A percentile compares a stretch with the other conserved stretches of the same genome.
Conservation (phyloP, 2,888 invertebrate genomes). For the Drosophila hamatofila region DNA sequence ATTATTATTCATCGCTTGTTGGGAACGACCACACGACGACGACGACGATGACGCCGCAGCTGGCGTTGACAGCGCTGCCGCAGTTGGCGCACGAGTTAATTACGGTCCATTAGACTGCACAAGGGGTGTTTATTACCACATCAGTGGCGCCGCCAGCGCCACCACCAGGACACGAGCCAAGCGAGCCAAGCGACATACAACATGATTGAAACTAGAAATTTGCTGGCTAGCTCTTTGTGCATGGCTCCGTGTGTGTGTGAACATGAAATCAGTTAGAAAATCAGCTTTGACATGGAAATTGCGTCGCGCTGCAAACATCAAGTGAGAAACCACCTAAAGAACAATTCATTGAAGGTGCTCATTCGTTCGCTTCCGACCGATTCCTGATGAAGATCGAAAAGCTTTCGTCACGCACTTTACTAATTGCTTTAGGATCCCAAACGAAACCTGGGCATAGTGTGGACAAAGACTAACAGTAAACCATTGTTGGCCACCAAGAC, state of each 20-base stretch:
- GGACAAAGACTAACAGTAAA: slow-evolving; percentile 52
- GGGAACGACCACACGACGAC: slow-evolving; percentile 38
- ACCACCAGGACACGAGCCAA: slow-evolving; percentile 54
- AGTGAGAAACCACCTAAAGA: slow-evolving; percentile 42
- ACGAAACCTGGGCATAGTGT: slow-evolving; percentile 16
- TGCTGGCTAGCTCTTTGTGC: slow-evolving; percentile 8
- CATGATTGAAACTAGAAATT: slow-evolving; percentile 61
- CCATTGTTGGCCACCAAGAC: slow-evolving; percentile 27
- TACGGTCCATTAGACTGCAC: slow-evolving; percentile 82
- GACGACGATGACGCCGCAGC: slow-evolving; percentile 21
- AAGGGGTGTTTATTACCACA: slow-evolving; percentile 82
- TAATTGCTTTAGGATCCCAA: slow-evolving; percentile 33
- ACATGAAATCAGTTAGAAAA: slow-evolving; percentile 81
- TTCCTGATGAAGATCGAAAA: slow-evolving; percentile 8
- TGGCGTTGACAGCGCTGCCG: slow-evolving; percentile 40
- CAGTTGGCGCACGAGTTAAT: slow-evolving; percentile 76
- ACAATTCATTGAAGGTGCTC: slow-evolving; percentile 27
- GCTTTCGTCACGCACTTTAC: slow-evolving; percentile 54
- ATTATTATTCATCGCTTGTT: slow-evolving; percentile 80
- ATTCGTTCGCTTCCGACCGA: neutral
- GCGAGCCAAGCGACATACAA: slow-evolving; percentile 38
- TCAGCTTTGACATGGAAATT: slow-evolving; percentile 79
- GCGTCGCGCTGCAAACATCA: slow-evolving; percentile 51
- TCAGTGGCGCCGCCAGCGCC: slow-evolving; percentile 72
- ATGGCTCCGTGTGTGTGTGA: slow-evolving; percentile 28